Evolutionary conservation across 2,797 vertebrate genomes (phyloP), one percentile per base, ranked within the genome.

Genomic region (Aplochiton taeniatus): DNA sequence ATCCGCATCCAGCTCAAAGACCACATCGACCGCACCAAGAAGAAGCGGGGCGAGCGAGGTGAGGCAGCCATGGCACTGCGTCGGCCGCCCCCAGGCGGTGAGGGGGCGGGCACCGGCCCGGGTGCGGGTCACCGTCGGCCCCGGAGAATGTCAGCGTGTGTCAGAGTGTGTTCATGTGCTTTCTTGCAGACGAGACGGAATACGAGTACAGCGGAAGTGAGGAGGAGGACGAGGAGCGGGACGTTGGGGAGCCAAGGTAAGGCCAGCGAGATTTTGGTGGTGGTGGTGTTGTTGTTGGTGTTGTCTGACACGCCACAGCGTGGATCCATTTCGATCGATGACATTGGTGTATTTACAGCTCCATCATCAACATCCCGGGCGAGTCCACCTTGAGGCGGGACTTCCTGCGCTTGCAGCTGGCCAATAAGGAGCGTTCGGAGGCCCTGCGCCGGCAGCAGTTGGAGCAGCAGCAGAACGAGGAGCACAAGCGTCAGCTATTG

Each of bases 1-100:
- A 94, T 98, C 87, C 95, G 97, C 82, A 98, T 98, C 83, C 97
- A 98, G 87, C 96, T 98, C 58, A 98, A 98, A 88, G 97, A 98
- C 89, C 97, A 98, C 84, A 98, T 98, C n/a, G 97, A 99, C 76
- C 94, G 90, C 64, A 99, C 97, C 80, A 99, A 98, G 89, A 98
- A 98, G 92, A 98, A 97, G 82, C 75, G 97, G 78, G 97, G 96
- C 6, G 97, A 99, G 87, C 93, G 95, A 85, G 97, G 97, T 98
- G 63, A 91, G 91, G 31, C 63, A 8, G 67, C 17, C 11, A 43
- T 41, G 16, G 19, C 11, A 7, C 19, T 11, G 14, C 53, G 14
- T 13, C 17, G 42, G 8, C 50, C 50, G 16, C 46, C 41, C 20
- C 5, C 17, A 44, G 52, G n/a, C 9, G 4, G 17, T 6, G 1